Evolutionary conservation across 2,797 vertebrate species (phyloP).

Genomic region (Hydrocynus forskahlii): DNA sequence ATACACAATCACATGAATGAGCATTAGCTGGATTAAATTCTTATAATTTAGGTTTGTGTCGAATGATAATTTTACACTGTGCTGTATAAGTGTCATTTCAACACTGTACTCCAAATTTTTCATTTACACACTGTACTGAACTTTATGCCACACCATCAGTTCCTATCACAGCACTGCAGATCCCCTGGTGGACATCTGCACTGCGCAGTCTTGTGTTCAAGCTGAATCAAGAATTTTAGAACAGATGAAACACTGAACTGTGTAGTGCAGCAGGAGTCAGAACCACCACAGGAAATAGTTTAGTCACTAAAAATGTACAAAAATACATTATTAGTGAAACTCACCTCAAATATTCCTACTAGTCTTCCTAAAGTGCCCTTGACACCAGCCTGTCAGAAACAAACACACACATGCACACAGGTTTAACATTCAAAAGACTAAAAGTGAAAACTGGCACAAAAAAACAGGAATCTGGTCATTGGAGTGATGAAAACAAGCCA

Average conservation of each 20-base stretch:
- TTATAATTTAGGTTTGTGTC: too few relatives aligned
- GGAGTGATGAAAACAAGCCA: neutral
- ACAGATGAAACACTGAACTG: neutral
- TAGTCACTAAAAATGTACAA: too few relatives aligned
- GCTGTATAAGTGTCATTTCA: too few relatives aligned
- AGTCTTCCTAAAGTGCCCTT: constrained; percentile 97
- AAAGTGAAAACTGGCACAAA: neutral
- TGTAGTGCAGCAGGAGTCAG: constrained; percentile 8
- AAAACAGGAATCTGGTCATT: neutral
- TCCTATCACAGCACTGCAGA: neutral
- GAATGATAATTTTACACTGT: too few relatives aligned
- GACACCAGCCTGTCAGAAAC: constrained; percentile 88
- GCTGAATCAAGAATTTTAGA: neutral
- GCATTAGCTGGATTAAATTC: too few relatives aligned
- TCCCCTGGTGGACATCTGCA: neutral
- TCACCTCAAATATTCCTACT: constrained; percentile 98
- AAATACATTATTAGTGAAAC: constrained; percentile 41
- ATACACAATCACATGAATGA: too few relatives aligned
- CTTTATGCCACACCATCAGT: neutral
- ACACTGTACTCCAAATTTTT: too few relatives aligned
- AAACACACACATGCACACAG: constrained; percentile 7
- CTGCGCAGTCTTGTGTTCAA: neutral
- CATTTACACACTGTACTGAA: neutral
- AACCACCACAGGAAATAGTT: constrained; percentile 6
- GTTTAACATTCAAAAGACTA: neutral